Evolutionary conservation across 2,888 invertebrate genomes (phyloP), one percentile per base, ranked within the genome.

Genomic region (Charanyca ferruginea): DNA sequence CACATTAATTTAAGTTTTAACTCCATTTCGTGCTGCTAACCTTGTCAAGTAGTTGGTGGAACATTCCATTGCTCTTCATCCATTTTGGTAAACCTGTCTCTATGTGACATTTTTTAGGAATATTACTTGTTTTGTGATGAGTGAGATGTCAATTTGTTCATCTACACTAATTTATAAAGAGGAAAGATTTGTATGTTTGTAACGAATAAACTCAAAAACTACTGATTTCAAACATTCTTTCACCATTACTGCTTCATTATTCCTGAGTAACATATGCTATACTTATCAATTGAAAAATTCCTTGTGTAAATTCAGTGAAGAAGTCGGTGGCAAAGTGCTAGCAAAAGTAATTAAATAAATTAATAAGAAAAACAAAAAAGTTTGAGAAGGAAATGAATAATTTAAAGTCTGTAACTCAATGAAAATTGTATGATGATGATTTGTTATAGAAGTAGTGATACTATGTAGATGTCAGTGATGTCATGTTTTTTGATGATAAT

Each of bases 1-100:
- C 60, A 67, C 73, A 79, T 71, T 61, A 32, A 51, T 73, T 70
- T 60, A 49, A 64, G 25, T 63, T 55, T 66, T 70, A 51, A 45
- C 8, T 57, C 28, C 16, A 51, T 53, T 48, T 53, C 45, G 20
- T 9, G 28, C 11, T 28, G 41, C 1, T 54, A 61, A 49, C 57
- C 49, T 58, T 42, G 23, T 69, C 28, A 13, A 3, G 23, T 8
- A 18, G 41, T 45, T 62, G 38, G 20, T 47, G 41, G 58, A 69
- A 59, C 16, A 63, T 74, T 69, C 59, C 42, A 69, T 64, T 13
- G 54, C 9, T 38, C 4, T 49, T 7, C 44, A 16, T 11, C 6
- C 16, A 32, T 49, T 42, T 69, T 61, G 13, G 52, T 60, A 32
- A 25, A 41, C 16, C 0, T 11, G 7, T 9, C 7, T 32, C 8